Percentiles rank a stretch among this genome's conserved stretches.
phyloP scores from a whole-genome alignment of 2,888 invertebrate genomes.

The Terebella lapidaria region DNA sequence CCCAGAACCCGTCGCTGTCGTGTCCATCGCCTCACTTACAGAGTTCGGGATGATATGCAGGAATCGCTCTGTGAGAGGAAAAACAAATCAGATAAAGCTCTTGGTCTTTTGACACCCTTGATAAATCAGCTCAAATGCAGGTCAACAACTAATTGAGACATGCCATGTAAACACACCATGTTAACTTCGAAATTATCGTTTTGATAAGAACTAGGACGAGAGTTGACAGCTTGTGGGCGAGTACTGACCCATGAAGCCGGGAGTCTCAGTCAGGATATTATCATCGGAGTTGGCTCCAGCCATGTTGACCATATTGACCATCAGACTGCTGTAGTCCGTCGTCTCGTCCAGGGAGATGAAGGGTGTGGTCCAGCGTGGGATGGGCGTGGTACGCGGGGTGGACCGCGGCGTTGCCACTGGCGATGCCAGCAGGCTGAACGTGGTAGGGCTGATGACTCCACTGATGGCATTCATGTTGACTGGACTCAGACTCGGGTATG shows the following conservation, averaged over 20 bases:
- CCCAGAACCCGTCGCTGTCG: neutral
- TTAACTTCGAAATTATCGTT: too few relatives aligned
- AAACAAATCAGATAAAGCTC: neutral
- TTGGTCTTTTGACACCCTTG: too few relatives aligned
- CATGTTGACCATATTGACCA: conserved; percentile 74
- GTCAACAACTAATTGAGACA: too few relatives aligned
- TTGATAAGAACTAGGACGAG: too few relatives aligned
- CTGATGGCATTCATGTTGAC: conserved; percentile 60
- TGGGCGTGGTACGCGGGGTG: conserved; percentile 61
- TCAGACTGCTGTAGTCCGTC: conserved; percentile 81
- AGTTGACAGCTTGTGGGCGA: too few relatives aligned
- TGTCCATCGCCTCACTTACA: neutral
- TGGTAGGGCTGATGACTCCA: conserved; percentile 83
- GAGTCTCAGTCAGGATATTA: conserved; percentile 8
- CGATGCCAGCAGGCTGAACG: conserved; percentile 74
- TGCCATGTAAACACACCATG: too few relatives aligned
- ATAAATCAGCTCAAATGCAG: too few relatives aligned
- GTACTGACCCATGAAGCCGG: too few relatives aligned
- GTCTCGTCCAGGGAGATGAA: conserved; percentile 83
- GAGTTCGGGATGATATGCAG: neutral
- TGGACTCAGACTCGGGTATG: conserved; percentile 81
- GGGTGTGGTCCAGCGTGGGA: conserved; percentile 77
- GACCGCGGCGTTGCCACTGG: conserved; percentile 72
- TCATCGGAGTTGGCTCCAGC: conserved; percentile 57
- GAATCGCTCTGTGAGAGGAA: neutral